Percentiles rank a stretch among this genome's conserved stretches.
Evolutionary conservation across 2,797 vertebrate genomes (phyloP).

Genomic region (Euthynnus affinis): DNA sequence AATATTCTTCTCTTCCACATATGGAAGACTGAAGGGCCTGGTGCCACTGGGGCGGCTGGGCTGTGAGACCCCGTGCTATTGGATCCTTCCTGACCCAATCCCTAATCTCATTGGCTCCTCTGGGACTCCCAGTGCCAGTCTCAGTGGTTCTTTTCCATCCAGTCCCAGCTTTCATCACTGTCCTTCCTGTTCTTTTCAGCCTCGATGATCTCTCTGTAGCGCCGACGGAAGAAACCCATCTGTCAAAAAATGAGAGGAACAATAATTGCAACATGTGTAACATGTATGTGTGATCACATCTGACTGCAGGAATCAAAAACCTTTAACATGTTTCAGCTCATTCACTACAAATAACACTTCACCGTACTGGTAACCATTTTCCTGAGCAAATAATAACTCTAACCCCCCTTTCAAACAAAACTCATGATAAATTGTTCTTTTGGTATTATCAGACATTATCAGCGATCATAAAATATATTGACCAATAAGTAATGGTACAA

Average conservation of each 20-base stretch:
- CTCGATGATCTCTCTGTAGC: constrained; percentile 98
- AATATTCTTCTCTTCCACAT: constrained; percentile 99
- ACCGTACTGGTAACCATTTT: neutral
- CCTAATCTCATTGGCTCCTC: constrained; percentile 78
- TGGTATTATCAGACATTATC: neutral
- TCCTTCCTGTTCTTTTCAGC: constrained; percentile 98
- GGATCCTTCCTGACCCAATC: constrained; percentile 92
- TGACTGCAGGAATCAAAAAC: constrained; percentile 2
- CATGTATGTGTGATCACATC: constrained; percentile 20
- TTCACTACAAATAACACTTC: constrained; percentile 21
- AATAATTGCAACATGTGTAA: constrained; percentile 3
- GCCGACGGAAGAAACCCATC: constrained; percentile 99
- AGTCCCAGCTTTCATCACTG: constrained; percentile 98
- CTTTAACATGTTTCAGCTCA: constrained; percentile 22
- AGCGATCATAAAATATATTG: too few species aligned
- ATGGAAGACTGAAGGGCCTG: constrained; percentile 96
- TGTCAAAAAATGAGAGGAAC: constrained; percentile 71
- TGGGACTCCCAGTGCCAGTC: constrained; percentile 63
- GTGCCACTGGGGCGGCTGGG: constrained; percentile 84
- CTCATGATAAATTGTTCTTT: too few species aligned
- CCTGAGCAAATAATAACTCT: constrained; percentile 18
- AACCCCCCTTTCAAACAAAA: constrained; percentile 19
- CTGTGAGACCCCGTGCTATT: constrained; percentile 74
- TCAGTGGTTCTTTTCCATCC: constrained; percentile 98
- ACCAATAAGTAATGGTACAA: too few species aligned